Conservation (phyloP, 2,113 vertebrate species). For the Pituophis catenifer region DNA sequence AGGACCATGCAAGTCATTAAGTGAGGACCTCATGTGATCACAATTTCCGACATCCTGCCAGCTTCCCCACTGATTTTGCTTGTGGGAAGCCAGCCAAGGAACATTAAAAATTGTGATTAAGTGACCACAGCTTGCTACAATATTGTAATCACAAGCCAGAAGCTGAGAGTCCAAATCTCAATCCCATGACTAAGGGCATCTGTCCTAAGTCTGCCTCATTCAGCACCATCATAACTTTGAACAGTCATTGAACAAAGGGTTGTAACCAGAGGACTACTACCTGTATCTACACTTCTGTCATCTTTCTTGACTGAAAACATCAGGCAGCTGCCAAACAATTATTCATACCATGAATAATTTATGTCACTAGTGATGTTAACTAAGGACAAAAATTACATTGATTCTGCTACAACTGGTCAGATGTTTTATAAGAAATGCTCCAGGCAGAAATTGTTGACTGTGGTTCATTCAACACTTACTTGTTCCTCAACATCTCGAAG, state of each 20-base stretch:
- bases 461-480: constrained; percentile 70
- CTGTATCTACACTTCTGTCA: background rate
- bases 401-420: background rate
- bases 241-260: background rate
- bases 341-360: background rate
- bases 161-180: background rate
- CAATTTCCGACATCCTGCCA: background rate
- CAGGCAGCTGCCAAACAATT: background rate
- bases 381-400: background rate
- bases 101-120: background rate
- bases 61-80: background rate
- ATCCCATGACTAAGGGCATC: background rate
- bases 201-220: background rate
- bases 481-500: constrained; percentile 74
- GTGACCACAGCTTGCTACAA: background rate
- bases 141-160: background rate
- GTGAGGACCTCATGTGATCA: background rate
- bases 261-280: background rate
- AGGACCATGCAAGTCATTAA: background rate
- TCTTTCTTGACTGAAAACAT: background rate
- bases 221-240: background rate
- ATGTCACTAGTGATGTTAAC: background rate
- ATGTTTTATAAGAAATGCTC: background rate
- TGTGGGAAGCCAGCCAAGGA: background rate
- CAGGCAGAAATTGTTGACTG: background rate